Percentiles rank a stretch among this genome's conserved stretches.
phyloP scores from a whole-genome alignment of 2,797 vertebrate genomes.

The Xenops minutus region DNA sequence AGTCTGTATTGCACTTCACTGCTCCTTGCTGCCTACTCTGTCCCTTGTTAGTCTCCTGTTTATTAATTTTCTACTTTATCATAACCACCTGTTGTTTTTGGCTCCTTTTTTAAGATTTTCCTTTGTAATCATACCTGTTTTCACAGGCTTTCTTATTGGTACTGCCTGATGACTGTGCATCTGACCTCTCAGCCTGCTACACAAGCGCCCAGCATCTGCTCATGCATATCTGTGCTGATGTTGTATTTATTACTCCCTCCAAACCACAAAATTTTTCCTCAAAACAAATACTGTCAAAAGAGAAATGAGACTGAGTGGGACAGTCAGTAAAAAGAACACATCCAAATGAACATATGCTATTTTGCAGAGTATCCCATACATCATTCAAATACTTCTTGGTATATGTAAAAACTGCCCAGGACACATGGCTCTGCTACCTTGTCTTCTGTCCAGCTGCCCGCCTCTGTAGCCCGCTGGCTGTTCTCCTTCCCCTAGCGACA shows the following conservation, averaged over 20 bases:
- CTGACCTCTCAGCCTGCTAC: not conserved
- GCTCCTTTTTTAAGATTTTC: not conserved
- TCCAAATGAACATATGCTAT: not conserved
- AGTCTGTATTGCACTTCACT: not conserved
- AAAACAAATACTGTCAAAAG: not conserved
- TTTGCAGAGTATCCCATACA: accelerated
- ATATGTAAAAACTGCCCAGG: not conserved
- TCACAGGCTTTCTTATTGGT: not conserved
- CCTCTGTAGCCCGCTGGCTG: not conserved
- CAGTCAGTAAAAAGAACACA: not conserved
- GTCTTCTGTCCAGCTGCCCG: not conserved
- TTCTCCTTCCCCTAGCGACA: not conserved
- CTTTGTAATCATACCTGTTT: not conserved
- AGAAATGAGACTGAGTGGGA: not conserved
- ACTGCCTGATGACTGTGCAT: not conserved
- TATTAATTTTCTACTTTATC: not conserved
- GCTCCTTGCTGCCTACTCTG: not conserved
- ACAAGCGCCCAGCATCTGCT: not conserved
- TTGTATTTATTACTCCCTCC: not conserved
- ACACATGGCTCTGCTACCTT: not conserved
- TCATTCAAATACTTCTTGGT: not conserved
- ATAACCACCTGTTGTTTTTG: not conserved
- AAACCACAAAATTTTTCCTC: not conserved
- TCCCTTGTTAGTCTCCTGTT: not conserved
- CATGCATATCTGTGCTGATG: not conserved